A percentile compares a stretch with the other conserved stretches of the same genome.
phyloP scores from a whole-genome alignment of 2,113 vertebrate species.

The Gorsachius goisagi region DNA sequence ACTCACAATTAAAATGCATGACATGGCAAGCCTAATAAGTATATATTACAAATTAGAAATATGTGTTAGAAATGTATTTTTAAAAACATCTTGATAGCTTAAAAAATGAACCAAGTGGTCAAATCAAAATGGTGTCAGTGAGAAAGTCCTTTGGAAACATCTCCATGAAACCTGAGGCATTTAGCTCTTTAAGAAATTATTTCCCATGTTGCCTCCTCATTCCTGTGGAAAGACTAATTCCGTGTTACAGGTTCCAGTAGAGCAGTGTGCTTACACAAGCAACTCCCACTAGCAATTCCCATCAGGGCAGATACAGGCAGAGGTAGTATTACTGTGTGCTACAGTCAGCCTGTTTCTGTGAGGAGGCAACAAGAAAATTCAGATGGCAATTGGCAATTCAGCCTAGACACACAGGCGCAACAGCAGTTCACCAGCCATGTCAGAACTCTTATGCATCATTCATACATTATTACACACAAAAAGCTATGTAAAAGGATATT shows the following conservation, averaged over 20 bases:
- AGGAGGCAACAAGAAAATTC: not conserved
- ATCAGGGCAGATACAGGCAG: not conserved
- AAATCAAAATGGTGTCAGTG: not conserved
- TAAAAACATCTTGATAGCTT: not conserved
- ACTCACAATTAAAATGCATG: conserved; percentile 63
- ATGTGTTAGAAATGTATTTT: not conserved
- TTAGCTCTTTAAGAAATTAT: not conserved
- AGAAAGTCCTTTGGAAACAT: not conserved
- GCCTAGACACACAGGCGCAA: not conserved
- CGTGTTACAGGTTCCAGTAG: not conserved
- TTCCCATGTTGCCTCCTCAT: not conserved
- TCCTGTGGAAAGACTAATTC: not conserved
- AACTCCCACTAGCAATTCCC: not conserved
- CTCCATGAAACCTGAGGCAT: not conserved
- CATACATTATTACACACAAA: not conserved
- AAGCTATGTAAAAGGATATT: not conserved
- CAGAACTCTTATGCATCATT: not conserved
- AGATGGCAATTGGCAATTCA: not conserved
- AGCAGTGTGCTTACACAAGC: not conserved
- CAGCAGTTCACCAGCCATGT: not conserved
- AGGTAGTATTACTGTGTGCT: not conserved
- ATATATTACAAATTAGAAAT: conserved; percentile 30
- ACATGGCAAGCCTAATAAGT: not conserved
- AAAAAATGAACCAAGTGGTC: not conserved
- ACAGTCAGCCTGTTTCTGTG: not conserved